These are phyloP conservation scores for Porites cylindrica DNA, from an alignment of 92 coral and sea anemone genomes.

Conservation along the genomic window DNA sequence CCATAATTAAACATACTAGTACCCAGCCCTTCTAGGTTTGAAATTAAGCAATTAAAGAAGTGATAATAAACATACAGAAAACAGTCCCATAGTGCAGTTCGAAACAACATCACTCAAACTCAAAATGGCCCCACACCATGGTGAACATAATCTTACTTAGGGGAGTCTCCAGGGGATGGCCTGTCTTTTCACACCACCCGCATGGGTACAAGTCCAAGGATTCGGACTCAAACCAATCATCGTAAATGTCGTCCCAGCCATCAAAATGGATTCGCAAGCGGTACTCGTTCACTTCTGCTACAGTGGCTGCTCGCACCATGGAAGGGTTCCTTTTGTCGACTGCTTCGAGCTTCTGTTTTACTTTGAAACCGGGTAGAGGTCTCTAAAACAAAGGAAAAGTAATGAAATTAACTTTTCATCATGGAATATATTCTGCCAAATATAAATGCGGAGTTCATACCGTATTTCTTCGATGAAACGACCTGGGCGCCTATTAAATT, in stretches of 20 bases:
- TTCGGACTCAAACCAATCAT: conserved; percentile 96
- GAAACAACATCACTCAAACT: too few relatives aligned
- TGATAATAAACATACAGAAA: too few relatives aligned
- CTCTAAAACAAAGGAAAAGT: conserved; percentile 55
- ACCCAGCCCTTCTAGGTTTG: too few relatives aligned
- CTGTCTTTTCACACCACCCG: conserved; percentile 88
- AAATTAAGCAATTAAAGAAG: too few relatives aligned
- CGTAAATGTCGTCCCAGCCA: conserved; percentile 98
- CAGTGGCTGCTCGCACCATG: conserved; percentile 88
- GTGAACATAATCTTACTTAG: conserved; percentile 61
- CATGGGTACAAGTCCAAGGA: conserved; percentile 77
- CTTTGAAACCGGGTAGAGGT: conserved; percentile 75
- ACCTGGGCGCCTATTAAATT: too few relatives aligned
- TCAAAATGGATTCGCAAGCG: conserved; percentile 94
- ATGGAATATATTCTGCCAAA: too few relatives aligned
- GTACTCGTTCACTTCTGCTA: conserved; percentile 80
- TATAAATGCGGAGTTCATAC: too few relatives aligned
- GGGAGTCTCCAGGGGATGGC: conserved; percentile 83
- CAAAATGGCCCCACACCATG: too few relatives aligned
- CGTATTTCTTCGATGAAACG: too few relatives aligned
- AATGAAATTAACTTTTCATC: background rate
- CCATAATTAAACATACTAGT: too few relatives aligned
- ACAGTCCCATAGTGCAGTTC: too few relatives aligned
- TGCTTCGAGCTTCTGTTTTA: conserved; percentile 88
- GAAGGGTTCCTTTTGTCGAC: conserved; percentile 97